Conservation (phyloP, 2,113 vertebrate genomes). For the Triplophysa siluroides region DNA sequence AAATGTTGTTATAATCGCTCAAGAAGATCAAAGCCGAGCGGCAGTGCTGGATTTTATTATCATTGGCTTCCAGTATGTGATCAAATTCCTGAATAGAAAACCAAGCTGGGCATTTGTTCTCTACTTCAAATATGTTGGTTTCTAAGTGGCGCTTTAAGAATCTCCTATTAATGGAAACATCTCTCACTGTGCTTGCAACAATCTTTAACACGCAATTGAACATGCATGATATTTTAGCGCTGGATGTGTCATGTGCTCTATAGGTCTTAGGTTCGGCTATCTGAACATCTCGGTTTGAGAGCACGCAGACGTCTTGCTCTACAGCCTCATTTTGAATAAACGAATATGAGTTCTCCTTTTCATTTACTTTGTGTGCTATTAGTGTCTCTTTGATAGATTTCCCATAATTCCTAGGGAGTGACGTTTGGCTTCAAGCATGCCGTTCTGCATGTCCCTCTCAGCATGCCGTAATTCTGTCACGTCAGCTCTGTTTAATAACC, state of each 20-base stretch:
- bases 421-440: conserved; percentile 45
- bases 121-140: conserved; percentile 27
- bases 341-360: conserved; percentile 16
- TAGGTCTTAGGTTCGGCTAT: conserved; percentile 1
- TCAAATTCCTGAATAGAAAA: neutral
- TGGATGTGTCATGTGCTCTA: conserved; percentile 27
- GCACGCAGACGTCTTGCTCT: conserved; percentile 16
- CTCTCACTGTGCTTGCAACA: conserved; percentile 26
- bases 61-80: conserved; percentile 1
- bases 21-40: conserved; percentile 10
- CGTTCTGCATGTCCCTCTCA: conserved; percentile 50
- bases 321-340: conserved; percentile 3
- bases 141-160: conserved; percentile 42
- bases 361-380: conserved; percentile 32
- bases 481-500: conserved; percentile 38
- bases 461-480: conserved; percentile 52
- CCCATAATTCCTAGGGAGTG: conserved; percentile 47
- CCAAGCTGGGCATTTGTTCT: conserved; percentile 10
- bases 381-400: conserved; percentile 47
- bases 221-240: conserved; percentile 17
- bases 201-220: conserved; percentile 17
- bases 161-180: conserved; percentile 25
- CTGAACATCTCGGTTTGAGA: conserved; percentile 29
- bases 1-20: neutral
- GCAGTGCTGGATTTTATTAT: neutral